These are phyloP conservation scores for Varanus komodoensis DNA, from an alignment of 2,113 vertebrate species.

Conservation along the genomic window DNA sequence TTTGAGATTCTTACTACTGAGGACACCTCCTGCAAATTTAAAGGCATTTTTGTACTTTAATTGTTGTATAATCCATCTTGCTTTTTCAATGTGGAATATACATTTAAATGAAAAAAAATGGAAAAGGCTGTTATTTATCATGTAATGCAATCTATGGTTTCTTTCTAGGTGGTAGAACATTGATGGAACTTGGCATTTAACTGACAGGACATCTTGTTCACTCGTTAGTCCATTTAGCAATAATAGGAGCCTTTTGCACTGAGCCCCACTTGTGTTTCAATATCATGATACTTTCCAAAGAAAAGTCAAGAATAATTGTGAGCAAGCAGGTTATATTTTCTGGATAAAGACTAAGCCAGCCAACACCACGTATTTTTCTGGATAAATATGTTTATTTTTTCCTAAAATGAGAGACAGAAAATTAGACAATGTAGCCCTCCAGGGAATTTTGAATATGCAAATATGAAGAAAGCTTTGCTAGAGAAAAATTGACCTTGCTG, in stretches of 20 bases:
- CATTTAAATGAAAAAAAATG: neutral
- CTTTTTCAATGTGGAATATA: neutral
- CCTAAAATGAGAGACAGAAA: neutral
- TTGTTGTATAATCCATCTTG: neutral
- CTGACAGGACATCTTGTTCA: conserved; percentile 25
- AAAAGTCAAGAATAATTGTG: conserved; percentile 17
- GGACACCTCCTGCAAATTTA: neutral
- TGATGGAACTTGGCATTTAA: conserved; percentile 29
- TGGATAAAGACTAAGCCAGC: neutral
- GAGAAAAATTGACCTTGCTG: conserved; percentile 4
- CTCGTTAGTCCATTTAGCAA: conserved; percentile 25
- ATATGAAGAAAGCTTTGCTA: neutral
- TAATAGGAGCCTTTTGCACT: conserved; percentile 20
- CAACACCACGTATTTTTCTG: neutral
- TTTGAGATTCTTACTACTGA: neutral
- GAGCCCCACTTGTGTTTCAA: conserved; percentile 35
- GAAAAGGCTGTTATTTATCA: neutral
- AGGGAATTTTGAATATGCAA: neutral
- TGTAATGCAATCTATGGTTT: conserved; percentile 13
- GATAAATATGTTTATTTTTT: conserved; percentile 48
- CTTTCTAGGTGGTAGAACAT: conserved; percentile 10
- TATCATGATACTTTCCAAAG: conserved; percentile 54
- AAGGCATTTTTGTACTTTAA: neutral
- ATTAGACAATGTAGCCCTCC: neutral
- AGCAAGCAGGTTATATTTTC: conserved; percentile 33